Conservation (phyloP, 64 coral and sea anemone genomes). For the Orbicella faveolata region DNA sequence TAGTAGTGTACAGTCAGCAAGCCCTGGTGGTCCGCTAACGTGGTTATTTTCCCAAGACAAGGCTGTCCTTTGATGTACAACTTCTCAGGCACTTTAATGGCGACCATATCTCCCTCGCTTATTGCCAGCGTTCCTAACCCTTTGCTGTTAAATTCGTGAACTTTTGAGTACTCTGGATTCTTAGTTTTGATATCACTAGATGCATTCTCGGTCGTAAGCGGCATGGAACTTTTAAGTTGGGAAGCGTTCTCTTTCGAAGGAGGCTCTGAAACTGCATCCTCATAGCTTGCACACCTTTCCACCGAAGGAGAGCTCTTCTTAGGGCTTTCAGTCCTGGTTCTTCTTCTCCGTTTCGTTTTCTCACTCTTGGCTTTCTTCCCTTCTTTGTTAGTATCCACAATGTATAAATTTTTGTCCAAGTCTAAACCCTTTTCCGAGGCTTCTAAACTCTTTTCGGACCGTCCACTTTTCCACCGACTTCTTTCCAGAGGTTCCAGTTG, state of each 20-base stretch:
- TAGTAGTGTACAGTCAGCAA: conserved; percentile 88
- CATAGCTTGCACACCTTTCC: background rate
- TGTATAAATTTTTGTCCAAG: conserved; percentile 19
- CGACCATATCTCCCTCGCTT: conserved; percentile 84
- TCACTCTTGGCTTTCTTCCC: background rate
- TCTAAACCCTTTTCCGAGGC: background rate
- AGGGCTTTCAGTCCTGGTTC: conserved; percentile 21
- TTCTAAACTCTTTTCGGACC: background rate
- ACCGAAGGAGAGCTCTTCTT: background rate
- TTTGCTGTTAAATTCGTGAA: background rate
- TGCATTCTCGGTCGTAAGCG: background rate
- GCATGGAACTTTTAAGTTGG: background rate
- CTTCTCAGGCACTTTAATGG: conserved; percentile 89
- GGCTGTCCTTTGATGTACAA: conserved; percentile 96
- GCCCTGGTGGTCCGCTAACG: conserved; percentile 58
- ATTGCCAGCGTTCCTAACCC: conserved; percentile 2
- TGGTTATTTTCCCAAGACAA: conserved; percentile 83
- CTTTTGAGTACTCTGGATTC: conserved; percentile 1
- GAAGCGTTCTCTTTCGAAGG: background rate
- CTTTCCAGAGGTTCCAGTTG: background rate
- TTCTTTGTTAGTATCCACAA: background rate
- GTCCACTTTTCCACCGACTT: background rate
- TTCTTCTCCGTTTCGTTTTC: background rate
- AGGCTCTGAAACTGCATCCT: background rate
- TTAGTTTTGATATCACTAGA: background rate